phyloP scores from a whole-genome alignment of 2,797 vertebrate genomes.

The Adelosebastes latens region DNA sequence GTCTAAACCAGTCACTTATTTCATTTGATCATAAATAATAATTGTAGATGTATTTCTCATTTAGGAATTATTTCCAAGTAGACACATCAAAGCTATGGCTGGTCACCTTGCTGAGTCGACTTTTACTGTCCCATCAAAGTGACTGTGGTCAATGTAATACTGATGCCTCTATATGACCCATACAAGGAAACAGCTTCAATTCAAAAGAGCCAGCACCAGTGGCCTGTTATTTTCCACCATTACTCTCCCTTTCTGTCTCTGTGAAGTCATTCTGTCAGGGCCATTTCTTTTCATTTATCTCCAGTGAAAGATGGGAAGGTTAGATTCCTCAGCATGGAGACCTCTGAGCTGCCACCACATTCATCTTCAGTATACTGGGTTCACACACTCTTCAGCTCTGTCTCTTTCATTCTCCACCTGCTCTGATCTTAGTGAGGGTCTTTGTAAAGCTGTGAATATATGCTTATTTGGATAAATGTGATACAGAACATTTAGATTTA shows the following conservation, averaged over 20 bases:
- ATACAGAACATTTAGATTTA: background rate
- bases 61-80: background rate
- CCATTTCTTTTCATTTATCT: conserved; percentile 52
- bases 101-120: background rate
- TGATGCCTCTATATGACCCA: too few species aligned
- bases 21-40: background rate
- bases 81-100: background rate
- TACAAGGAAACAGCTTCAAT: background rate
- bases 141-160: too few species aligned
- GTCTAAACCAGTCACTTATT: background rate
- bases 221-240: background rate
- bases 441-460: background rate
- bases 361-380: conserved; percentile 55
- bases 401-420: conserved; percentile 6
- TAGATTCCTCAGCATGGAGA: conserved; percentile 44
- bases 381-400: conserved; percentile 31
- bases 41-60: background rate
- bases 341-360: conserved; percentile 47
- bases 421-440: background rate
- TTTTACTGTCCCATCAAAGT: background rate
- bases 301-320: conserved; percentile 29
- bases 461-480: background rate
- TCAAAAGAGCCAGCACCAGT: background rate
- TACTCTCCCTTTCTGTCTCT: conserved; percentile 6
- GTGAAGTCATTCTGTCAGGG: conserved; percentile 10